These are phyloP conservation scores for Drosophila teissieri DNA, from an alignment of 1,140 invertebrate species.

Conservation along the genomic window DNA sequence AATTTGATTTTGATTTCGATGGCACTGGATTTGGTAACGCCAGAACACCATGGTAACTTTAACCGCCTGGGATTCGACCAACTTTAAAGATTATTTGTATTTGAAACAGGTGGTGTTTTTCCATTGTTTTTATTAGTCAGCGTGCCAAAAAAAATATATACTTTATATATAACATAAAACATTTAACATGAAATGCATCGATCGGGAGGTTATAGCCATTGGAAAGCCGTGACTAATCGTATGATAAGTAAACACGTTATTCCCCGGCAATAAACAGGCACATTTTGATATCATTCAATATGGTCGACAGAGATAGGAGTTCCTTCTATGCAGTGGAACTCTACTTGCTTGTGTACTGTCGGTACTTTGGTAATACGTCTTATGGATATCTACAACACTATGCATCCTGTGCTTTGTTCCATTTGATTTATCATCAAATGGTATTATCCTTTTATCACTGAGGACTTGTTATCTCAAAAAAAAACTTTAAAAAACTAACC, in stretches of 20 bases:
- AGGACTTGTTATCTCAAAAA: background rate
- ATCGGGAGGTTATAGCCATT: background rate
- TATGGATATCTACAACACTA: background rate
- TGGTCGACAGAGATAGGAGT: background rate
- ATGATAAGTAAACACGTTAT: background rate
- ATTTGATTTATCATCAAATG: too few species aligned
- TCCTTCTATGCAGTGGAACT: background rate
- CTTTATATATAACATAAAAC: background rate
- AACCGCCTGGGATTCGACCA: background rate
- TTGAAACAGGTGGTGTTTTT: background rate
- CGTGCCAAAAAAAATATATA: background rate
- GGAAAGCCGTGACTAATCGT: slow-evolving; percentile 14
- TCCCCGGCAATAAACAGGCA: background rate
- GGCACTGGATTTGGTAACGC: slow-evolving; percentile 7
- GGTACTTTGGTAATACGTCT: background rate
- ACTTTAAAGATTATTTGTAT: background rate
- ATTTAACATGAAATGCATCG: background rate
- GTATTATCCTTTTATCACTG: background rate
- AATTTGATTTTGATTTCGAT: slow-evolving; percentile 45
- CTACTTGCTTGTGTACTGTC: too few species aligned
- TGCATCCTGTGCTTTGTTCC: too few species aligned
- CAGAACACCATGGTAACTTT: background rate
- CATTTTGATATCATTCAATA: background rate
- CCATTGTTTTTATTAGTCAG: background rate
- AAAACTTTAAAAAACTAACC: background rate